Conservation (phyloP, 2,113 vertebrate genomes). For the Syngnathus typhle region DNA sequence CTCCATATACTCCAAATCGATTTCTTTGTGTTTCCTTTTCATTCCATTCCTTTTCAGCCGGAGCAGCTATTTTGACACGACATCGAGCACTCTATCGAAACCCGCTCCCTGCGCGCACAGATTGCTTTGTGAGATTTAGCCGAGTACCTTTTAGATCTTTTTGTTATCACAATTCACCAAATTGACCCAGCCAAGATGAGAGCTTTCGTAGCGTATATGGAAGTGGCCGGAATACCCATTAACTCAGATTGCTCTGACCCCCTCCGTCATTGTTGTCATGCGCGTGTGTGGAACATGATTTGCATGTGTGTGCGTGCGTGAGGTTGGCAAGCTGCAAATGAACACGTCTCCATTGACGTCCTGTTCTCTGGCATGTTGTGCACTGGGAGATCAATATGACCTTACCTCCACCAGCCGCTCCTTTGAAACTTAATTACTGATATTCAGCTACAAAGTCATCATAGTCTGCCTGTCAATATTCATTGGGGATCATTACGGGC, state of each 20-base stretch:
- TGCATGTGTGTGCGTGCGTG: slow-evolving; percentile 14
- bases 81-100: slow-evolving; percentile 6
- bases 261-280: slow-evolving; percentile 21
- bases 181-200: slow-evolving; percentile 47
- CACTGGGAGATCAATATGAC: slow-evolving; percentile 73
- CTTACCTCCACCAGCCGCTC: slow-evolving; percentile 70
- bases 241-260: slow-evolving; percentile 44
- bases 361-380: slow-evolving; percentile 70
- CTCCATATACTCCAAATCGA: slow-evolving; percentile 72
- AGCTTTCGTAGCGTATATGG: slow-evolving; percentile 36
- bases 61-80: slow-evolving; percentile 48
- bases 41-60: slow-evolving; percentile 65
- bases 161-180: slow-evolving; percentile 28
- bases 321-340: slow-evolving; percentile 41
- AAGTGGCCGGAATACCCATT: slow-evolving; percentile 52
- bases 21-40: slow-evolving; percentile 67
- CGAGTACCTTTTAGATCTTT: slow-evolving; percentile 37
- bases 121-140: slow-evolving; percentile 38
- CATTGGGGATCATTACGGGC: slow-evolving; percentile 73
- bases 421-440: slow-evolving; percentile 80
- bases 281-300: neutral
- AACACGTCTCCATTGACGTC: slow-evolving; percentile 58
- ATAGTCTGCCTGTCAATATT: slow-evolving; percentile 75
- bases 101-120: slow-evolving; percentile 23
- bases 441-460: slow-evolving; percentile 78